Evolutionary conservation across 2,113 vertebrate species (phyloP).

Genomic region (Perccottus glenii): DNA sequence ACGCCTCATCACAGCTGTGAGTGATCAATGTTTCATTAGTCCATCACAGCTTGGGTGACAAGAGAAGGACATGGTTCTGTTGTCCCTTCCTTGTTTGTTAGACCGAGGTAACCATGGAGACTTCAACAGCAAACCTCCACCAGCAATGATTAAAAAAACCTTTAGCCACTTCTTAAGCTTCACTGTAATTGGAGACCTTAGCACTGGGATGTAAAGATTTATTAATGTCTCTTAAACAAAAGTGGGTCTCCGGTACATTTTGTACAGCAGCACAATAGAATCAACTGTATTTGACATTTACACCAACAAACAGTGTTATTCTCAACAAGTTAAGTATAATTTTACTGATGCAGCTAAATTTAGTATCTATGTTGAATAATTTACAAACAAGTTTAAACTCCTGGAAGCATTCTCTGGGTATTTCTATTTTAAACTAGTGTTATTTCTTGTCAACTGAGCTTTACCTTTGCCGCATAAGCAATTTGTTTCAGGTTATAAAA

Average conservation of each 20-base stretch:
- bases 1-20: slow-evolving; percentile 41
- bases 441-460: background rate
- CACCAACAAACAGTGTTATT: background rate
- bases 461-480: background rate
- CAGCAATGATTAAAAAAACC: slow-evolving; percentile 66
- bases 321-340: too few relatives aligned
- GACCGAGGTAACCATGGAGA: slow-evolving; percentile 71
- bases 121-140: slow-evolving; percentile 45
- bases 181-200: slow-evolving; percentile 48
- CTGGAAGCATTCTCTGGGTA: background rate
- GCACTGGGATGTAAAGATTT: slow-evolving; percentile 38
- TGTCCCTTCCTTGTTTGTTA: slow-evolving; percentile 54
- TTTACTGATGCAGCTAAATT: background rate
- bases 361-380: background rate
- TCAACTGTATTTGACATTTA: background rate
- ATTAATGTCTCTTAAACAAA: background rate
- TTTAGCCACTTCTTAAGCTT: slow-evolving; percentile 26
- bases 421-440: too few relatives aligned
- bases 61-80: slow-evolving; percentile 45
- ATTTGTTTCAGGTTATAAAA: slow-evolving; percentile 1
- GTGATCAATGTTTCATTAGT: slow-evolving; percentile 78
- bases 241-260: background rate
- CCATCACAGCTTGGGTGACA: slow-evolving; percentile 67
- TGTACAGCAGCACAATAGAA: background rate
- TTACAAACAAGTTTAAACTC: background rate